These are phyloP conservation scores for Oligia latruncula DNA, from an alignment of 2,888 invertebrate species.

Conservation along the genomic window DNA sequence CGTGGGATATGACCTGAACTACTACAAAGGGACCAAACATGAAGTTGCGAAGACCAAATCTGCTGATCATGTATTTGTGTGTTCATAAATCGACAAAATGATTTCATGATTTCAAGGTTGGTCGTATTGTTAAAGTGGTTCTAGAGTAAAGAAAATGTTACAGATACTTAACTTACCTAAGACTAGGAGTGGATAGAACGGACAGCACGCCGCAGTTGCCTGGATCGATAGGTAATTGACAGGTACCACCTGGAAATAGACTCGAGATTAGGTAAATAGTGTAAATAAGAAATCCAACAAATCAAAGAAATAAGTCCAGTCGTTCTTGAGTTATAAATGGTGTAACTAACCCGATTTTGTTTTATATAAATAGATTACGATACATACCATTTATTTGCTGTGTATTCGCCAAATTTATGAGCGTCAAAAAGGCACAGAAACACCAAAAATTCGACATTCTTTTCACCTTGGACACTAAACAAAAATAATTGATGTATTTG, in stretches of 20 bases:
- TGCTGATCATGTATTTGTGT: no score
- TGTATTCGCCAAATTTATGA: conserved; percentile 9
- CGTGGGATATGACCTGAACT: no score
- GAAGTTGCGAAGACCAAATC: no score
- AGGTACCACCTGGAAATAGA: conserved; percentile 1
- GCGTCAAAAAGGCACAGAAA: conserved; percentile 1
- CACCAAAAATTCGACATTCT: conserved; percentile 9
- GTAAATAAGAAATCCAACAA: background rate
- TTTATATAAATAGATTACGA: no score
- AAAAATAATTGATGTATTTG: background rate
- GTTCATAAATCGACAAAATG: no score
- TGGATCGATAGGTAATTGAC: conserved; percentile 18
- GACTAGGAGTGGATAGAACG: conserved; percentile 14
- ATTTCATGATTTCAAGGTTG: no score
- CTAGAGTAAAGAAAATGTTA: no score
- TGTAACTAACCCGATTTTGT: no score
- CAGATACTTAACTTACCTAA: background rate
- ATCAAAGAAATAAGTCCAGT: no score
- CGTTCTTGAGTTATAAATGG: no score
- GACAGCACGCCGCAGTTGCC: conserved; percentile 31
- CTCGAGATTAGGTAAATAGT: background rate
- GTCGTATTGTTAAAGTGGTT: no score
- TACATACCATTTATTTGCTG: conserved; percentile 39
- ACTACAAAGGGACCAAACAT: no score
- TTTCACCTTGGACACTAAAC: background rate